Base-by-base conservation (phyloP, 2,888 invertebrate genomes). In the Apamea anceps region DNA sequence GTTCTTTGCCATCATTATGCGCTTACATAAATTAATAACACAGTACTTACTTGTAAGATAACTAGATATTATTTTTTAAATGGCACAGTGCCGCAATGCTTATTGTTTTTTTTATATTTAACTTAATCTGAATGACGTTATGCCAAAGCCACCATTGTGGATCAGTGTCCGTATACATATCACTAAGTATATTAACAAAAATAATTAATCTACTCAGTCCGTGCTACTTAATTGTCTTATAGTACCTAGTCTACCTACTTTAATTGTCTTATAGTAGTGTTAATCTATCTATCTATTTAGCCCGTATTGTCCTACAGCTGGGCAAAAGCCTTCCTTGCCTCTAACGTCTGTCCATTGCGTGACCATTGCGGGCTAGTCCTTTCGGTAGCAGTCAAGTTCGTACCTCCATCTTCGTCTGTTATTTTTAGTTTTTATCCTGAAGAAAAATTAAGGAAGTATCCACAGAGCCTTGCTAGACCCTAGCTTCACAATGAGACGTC, bases 1-100 rank as follows among this genome's bases (percentile, higher is more conserved):
- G 77, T 75, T 73, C 54, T 37, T 32, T 28, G 68, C 13, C 25
- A 37, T 75, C 70, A 84, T 66, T 80, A 84, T 57, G 37, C 42
- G 62, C 37, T 48, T n/a, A 62, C 18, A 15, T 77, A 25, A 76
- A 75, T 79, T 84, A 74, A 67, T 67, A 71, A 45, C 67, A 48
- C 18, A 74, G 54, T 32, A 62, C 28, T 66, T 32, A 62, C 28
- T 66, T 66, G 66, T 62, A 48, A 7, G 1, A 42, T 60, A 80
- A 32, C n/a, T 54, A 80, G 37, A 65, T 65, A 65, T 60, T 57
- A n/a, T 66, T 79, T 28, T 15, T 54, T 18, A 48, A n/a, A 54
- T n/a, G 21, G 48, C 15, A 7, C 12, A 42, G 25, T 42, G 8
- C 32, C 4, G 42, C 13, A 42, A 25, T 25, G 3, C 4, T 28